These are phyloP conservation scores for Lutjanus argentimaculatus DNA, from an alignment of 2,797 vertebrate species.

Conservation along the genomic window DNA sequence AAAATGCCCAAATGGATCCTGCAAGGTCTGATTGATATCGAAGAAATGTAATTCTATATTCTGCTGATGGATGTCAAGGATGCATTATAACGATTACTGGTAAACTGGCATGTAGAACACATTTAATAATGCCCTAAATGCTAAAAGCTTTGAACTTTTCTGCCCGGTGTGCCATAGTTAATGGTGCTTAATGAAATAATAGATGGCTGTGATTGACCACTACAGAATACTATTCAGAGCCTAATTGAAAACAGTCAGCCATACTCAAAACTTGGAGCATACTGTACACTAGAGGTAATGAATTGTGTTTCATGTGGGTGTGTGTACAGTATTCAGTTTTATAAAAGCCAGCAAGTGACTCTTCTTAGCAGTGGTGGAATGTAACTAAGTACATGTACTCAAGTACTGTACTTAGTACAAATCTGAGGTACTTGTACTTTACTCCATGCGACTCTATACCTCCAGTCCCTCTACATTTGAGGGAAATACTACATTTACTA, in stretches of 20 bases:
- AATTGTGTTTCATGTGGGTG: slow-evolving; percentile 15
- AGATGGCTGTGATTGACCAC: slow-evolving; percentile 67
- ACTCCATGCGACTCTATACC: too few relatives aligned
- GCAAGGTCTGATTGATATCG: slow-evolving; percentile 50
- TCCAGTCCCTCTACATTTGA: too few relatives aligned
- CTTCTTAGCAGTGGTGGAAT: not conserved
- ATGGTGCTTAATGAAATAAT: slow-evolving; percentile 78
- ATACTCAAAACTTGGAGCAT: slow-evolving; percentile 14
- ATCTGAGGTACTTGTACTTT: too few relatives aligned
- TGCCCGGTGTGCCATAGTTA: slow-evolving; percentile 55
- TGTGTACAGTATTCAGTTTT: not conserved
- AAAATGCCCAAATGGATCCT: slow-evolving; percentile 48
- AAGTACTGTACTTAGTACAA: too few relatives aligned
- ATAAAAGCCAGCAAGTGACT: not conserved
- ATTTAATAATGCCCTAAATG: slow-evolving; percentile 72
- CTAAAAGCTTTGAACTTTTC: slow-evolving; percentile 80
- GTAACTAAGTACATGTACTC: too few relatives aligned
- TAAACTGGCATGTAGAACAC: slow-evolving; percentile 69
- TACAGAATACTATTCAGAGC: slow-evolving; percentile 43
- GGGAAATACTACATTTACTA: too few relatives aligned
- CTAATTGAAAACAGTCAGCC: slow-evolving; percentile 48
- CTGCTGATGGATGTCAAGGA: slow-evolving; percentile 67
- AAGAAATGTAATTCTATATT: slow-evolving; percentile 66
- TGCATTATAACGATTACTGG: slow-evolving; percentile 66
- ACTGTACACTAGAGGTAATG: slow-evolving; percentile 18